Base-by-base conservation (phyloP, 2,113 vertebrate genomes). In the Daboia siamensis region DNA sequence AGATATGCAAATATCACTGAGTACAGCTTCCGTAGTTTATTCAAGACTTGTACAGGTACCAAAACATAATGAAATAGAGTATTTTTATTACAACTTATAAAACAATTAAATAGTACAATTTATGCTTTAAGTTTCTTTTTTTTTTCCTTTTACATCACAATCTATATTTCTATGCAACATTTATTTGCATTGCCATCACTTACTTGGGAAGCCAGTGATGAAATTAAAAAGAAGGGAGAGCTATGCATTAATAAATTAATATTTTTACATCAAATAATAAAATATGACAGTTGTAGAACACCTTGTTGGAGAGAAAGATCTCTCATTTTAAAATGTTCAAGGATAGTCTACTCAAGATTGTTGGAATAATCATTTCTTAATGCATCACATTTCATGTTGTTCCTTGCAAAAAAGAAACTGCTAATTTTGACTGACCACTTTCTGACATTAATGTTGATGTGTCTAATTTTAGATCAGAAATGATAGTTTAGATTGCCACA, bases 41-140 rank as follows among this genome's bases (percentile, higher is more conserved):
- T 97, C 56, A 96, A 96, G 92, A 96, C 96, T 95, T 94, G 94
- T 96, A 96, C 94, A 95, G 90, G 92, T 96, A 95, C 95, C 95
- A 96, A 80, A 96, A 97, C 97, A 96, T 94, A 97, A 96, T 95
- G 96, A 97, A 97, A 96, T 95, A 97, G 96, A 97, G 96, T 96
- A 97, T 96, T 98, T 98, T 92, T 88, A 98, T 98, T 98, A 97
- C 97, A 97, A 97, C 96, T 97, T 98, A 98, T 96, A 98, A 98
- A 98, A 98, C 97, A 98, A 98, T 98, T 98, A 98, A 98, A 98
- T 98, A 98, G 97, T 98, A 98, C 97, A 98, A 96, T 97, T 93
- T 98, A 97, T 96, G 98, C 95, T 97, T 97, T 97, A 21, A 80
- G 74, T 80, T 44, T 80, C 15, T 96, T 12, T 85, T 23, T 85